Conservation (phyloP, 2,888 invertebrate species). For the Drosophila quinaria region DNA sequence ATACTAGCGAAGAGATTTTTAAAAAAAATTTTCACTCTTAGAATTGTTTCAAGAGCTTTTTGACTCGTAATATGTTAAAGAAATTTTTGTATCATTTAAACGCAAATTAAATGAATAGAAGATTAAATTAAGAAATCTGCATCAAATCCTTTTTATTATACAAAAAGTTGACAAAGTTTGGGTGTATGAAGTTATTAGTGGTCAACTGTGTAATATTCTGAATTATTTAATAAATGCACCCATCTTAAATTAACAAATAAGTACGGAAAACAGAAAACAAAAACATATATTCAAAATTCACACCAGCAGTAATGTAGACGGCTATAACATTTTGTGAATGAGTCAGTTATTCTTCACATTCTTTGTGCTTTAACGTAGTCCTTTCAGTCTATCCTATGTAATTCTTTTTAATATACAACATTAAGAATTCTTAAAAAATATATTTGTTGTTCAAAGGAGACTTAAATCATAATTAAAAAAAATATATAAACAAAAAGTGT, state of each 20-base stretch:
- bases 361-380: slow-evolving; percentile 18
- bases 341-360: slow-evolving; percentile 33
- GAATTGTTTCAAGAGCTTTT: too few relatives aligned
- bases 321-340: slow-evolving; percentile 22
- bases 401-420: neutral
- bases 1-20: too few relatives aligned
- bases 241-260: neutral
- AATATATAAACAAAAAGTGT: neutral
- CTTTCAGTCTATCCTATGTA: neutral
- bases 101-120: too few relatives aligned
- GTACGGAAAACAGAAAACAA: neutral
- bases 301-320: slow-evolving; percentile 56
- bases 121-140: too few relatives aligned
- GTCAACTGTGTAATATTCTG: neutral
- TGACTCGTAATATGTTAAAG: too few relatives aligned
- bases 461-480: neutral
- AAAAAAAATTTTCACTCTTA: too few relatives aligned
- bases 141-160: too few relatives aligned
- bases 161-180: too few relatives aligned
- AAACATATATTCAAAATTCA: slow-evolving; percentile 21
- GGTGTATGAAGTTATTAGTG: too few relatives aligned
- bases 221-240: neutral
- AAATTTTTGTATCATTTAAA: too few relatives aligned
- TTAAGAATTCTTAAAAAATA: too few relatives aligned
- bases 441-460: too few relatives aligned